Evolutionary conservation across 2,797 vertebrate species (phyloP).

Genomic region (Melanotaenia boesemani): DNA sequence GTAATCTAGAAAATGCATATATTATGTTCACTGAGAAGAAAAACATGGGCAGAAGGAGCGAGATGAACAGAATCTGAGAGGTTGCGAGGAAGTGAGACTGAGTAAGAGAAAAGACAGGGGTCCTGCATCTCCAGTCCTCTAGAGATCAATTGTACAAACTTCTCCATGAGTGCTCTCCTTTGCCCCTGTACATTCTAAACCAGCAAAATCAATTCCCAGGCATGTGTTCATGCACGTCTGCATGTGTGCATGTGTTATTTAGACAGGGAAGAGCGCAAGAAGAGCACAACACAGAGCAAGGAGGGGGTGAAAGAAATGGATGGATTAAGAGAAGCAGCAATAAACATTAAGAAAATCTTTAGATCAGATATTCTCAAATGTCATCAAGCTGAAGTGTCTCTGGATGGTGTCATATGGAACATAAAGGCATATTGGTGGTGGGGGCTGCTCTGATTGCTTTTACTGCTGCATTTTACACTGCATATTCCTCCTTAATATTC

Average conservation of each 20-base stretch:
- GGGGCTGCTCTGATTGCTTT: constrained; percentile 23
- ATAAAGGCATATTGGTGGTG: constrained; percentile 50
- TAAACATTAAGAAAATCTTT: constrained; percentile 75
- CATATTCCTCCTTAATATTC: constrained; percentile 33
- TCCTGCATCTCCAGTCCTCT: constrained; percentile 73
- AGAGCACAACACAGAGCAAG: constrained; percentile 39
- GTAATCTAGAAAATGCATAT: constrained; percentile 72
- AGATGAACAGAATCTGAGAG: constrained; percentile 21
- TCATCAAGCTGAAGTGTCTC: constrained; percentile 72
- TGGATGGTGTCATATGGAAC: constrained; percentile 52
- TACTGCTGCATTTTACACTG: constrained; percentile 16
- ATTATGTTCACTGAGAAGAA: constrained; percentile 63
- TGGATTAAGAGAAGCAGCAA: constrained; percentile 42
- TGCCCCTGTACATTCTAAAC: constrained; percentile 66
- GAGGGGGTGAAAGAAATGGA: constrained; percentile 18
- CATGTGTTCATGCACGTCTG: constrained; percentile 41
- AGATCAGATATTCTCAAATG: constrained; percentile 84
- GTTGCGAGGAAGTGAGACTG: constrained; percentile 24
- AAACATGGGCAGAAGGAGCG: constrained; percentile 33
- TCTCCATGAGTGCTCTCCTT: constrained; percentile 77
- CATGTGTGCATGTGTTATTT: constrained; percentile 44
- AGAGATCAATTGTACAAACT: constrained; percentile 85
- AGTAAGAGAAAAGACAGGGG: constrained; percentile 39
- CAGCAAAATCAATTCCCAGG: constrained; percentile 72
- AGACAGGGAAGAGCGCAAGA: constrained; percentile 36